Conservation (phyloP, 92 coral and sea anemone species). For the Porites evermanni region DNA sequence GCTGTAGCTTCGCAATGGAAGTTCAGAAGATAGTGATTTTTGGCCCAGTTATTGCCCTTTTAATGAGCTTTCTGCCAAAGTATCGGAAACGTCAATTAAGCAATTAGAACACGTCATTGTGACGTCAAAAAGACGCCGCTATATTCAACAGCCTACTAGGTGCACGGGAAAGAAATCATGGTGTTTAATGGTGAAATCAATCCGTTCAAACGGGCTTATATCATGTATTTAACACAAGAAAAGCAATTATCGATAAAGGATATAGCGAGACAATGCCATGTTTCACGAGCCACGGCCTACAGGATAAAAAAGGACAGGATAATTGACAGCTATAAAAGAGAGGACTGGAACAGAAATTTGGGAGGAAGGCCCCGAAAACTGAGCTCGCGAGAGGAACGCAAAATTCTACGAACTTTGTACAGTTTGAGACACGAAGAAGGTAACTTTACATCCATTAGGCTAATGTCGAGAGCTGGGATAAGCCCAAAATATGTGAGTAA, state of each 20-base stretch:
- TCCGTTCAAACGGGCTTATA: constrained; percentile 2
- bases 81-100: too few species aligned
- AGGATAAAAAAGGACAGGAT: background rate
- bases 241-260: background rate
- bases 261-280: background rate
- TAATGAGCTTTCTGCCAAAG: too few species aligned
- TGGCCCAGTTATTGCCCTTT: too few species aligned
- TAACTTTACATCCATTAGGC: constrained; percentile 28
- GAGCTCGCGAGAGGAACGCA: constrained; percentile 19
- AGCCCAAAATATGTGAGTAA: constrained; percentile 5
- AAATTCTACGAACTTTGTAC: constrained; percentile 23
- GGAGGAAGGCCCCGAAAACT: constrained; percentile 38
- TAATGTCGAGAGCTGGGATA: constrained; percentile 27
- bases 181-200: constrained; percentile 2
- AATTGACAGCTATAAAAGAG: background rate
- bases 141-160: background rate
- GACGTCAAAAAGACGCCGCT: too few species aligned
- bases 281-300: background rate
- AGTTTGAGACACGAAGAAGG: constrained; percentile 22
- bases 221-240: background rate
- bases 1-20: too few species aligned
- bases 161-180: constrained; percentile 3
- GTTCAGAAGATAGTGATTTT: too few species aligned
- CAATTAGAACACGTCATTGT: too few species aligned
- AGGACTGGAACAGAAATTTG: background rate